Evolutionary conservation across 2,113 vertebrate species (phyloP), one percentile per base, ranked within the genome.

Genomic region (Kryptolebias marmoratus): DNA sequence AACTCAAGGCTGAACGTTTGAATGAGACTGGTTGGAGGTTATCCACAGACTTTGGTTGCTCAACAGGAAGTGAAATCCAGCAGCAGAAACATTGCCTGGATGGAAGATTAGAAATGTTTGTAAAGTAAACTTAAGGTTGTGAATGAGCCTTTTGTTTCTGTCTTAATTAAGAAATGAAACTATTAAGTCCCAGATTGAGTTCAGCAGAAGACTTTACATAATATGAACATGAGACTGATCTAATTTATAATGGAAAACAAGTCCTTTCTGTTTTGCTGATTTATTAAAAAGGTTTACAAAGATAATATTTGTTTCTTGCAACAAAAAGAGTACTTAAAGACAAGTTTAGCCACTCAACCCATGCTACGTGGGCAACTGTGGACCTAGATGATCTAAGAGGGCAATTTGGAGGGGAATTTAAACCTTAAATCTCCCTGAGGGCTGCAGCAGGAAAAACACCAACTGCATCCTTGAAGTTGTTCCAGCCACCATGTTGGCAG

Each of bases 401-500:
- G 22, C 22, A 22, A 22, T 22, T 47, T 11, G 13, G 0, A 11
- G 48, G 0, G n/a, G 59, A 11, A 59, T 9, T 77, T 57, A 58
- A 63, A 48, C 69, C 56, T 70, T 47, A 13, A 32, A 11, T 45
- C 49, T 53, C 76, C 59, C 68, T 32, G 39, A 66, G 47, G 66
- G n/a, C 65, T 28, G 78, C 70, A 63, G 57, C 32, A 53, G 61
- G 52, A 32, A 42, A 80, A 66, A 30, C 56, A 1, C 54, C 55
- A 9, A 0, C 44, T 27, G 9, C 77, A 59, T 80, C 82, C 73
- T 79, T 73, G 68, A 81, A 80, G 73, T 77, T 2, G 8, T 48
- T 81, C 79, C 88, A 84, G 1, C 13, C 56, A 14, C 77, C 66
- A 44, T 42, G 71, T 39, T 68, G 76, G 74, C 86, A 66, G 74